Evolutionary conservation across 1,140 invertebrate genomes (phyloP).

Genomic region (Ruditapes philippinarum): DNA sequence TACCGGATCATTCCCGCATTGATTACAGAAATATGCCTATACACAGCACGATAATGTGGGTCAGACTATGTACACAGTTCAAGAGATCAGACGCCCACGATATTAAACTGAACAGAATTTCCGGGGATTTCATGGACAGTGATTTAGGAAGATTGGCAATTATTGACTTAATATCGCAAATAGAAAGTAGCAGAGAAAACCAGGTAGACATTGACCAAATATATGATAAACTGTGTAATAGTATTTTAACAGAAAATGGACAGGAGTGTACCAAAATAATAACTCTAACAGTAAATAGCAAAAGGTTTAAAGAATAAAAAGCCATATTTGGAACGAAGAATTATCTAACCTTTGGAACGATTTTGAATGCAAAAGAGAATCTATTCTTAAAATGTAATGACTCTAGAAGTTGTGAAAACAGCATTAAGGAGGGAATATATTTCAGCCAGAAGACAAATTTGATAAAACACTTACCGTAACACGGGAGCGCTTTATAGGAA

Average conservation of each 20-base stretch:
- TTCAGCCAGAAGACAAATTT: constrained; percentile 13
- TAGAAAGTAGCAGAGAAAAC: neutral
- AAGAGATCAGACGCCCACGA: neutral
- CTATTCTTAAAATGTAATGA: constrained; percentile 12
- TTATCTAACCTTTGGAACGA: constrained; percentile 29
- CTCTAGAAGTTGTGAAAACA: neutral
- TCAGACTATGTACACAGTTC: neutral
- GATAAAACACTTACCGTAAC: neutral
- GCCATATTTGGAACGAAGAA: constrained; percentile 28
- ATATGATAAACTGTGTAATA: constrained; percentile 36
- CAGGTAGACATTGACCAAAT: constrained; percentile 57
- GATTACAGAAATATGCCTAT: neutral
- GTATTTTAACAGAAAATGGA: constrained; percentile 37
- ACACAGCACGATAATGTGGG: no score
- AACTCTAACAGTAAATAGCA: neutral
- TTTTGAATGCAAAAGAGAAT: neutral
- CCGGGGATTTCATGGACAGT: constrained; percentile 13
- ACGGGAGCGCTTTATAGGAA: constrained; percentile 16
- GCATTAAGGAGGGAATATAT: neutral
- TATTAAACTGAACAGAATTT: neutral
- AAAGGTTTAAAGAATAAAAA: neutral
- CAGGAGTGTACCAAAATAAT: neutral
- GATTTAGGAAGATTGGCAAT: constrained; percentile 12
- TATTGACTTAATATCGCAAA: constrained; percentile 20
- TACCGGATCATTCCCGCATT: constrained; percentile 56